Conservation (phyloP, 2,888 invertebrate species). For the Sericinus montela region DNA sequence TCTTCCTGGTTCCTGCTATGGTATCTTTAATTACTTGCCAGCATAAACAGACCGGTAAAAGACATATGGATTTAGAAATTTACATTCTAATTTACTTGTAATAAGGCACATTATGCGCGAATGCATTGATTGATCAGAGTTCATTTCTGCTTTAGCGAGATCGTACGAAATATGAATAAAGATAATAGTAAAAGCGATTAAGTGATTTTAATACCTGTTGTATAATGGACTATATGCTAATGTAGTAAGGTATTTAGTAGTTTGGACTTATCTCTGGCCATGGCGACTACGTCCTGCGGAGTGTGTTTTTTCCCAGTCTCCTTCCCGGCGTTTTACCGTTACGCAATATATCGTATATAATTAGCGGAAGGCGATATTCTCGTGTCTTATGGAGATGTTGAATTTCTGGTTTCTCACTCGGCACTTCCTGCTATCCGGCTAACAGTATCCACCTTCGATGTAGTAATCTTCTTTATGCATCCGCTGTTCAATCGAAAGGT, state of each 20-base stretch:
- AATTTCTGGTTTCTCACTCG: slow-evolving; percentile 66
- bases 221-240: slow-evolving; percentile 46
- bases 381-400: slow-evolving; percentile 76
- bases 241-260: slow-evolving; percentile 42
- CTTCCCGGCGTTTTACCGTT: slow-evolving; percentile 79
- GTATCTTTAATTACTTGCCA: slow-evolving; percentile 74
- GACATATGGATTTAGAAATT: slow-evolving; percentile 27
- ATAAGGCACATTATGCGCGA: slow-evolving; percentile 47
- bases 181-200: slow-evolving; percentile 72
- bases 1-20: slow-evolving; percentile 79
- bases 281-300: slow-evolving; percentile 66
- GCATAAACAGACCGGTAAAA: slow-evolving; percentile 55
- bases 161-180: slow-evolving; percentile 75
- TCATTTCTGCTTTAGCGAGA: slow-evolving; percentile 66
- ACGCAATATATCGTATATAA: slow-evolving; percentile 79
- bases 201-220: slow-evolving; percentile 33
- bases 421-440: slow-evolving; percentile 58
- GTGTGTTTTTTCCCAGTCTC: slow-evolving; percentile 71
- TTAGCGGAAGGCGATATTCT: slow-evolving; percentile 78
- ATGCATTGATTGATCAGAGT: slow-evolving; percentile 48
- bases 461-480: slow-evolving; percentile 37
- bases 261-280: slow-evolving; percentile 37
- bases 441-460: slow-evolving; percentile 43
- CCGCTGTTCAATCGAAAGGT: slow-evolving; percentile 31
- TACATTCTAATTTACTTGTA: slow-evolving; percentile 32